phyloP scores from a whole-genome alignment of 1,140 invertebrate genomes.

The Ceratosolen solmsi region DNA sequence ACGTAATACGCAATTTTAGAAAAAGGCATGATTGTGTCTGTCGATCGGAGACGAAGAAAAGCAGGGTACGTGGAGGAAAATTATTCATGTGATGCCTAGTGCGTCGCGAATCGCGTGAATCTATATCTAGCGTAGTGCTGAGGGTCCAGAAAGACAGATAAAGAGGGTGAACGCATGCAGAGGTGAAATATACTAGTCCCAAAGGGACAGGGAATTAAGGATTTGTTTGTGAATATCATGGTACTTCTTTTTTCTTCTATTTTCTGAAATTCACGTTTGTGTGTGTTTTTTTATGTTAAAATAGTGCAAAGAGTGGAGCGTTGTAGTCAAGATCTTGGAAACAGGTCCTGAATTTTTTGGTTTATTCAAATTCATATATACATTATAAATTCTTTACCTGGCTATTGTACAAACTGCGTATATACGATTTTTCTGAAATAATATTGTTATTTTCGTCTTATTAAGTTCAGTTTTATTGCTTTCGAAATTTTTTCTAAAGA shows the following conservation, averaged over 20 bases:
- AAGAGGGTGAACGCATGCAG: conserved; percentile 6
- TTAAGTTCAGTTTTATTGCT: too few relatives aligned
- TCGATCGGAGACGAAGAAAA: too few relatives aligned
- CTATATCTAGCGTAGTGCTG: conserved; percentile 41
- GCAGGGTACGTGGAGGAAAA: conserved; percentile 20
- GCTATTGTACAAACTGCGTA: too few relatives aligned
- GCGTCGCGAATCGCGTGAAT: conserved; percentile 49
- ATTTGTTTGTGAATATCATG: conserved; percentile 31
- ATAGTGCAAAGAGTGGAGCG: background rate
- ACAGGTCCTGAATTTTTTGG: background rate
- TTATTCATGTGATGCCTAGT: conserved; percentile 50
- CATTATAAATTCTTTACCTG: too few relatives aligned
- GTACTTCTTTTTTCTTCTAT: background rate
- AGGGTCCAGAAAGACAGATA: conserved; percentile 35
- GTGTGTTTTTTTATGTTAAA: background rate
- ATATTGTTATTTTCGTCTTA: too few relatives aligned
- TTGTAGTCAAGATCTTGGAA: background rate
- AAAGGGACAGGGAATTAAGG: conserved; percentile 11
- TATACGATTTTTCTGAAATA: too few relatives aligned
- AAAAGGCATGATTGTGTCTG: too few relatives aligned
- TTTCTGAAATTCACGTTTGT: conserved; percentile 32
- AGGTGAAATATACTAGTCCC: conserved; percentile 27
- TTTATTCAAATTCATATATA: background rate
- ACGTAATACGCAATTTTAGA: too few relatives aligned
- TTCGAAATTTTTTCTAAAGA: too few relatives aligned